These are phyloP conservation scores for Zootermopsis nevadensis DNA, from an alignment of 2,888 invertebrate genomes.

Conservation along the genomic window DNA sequence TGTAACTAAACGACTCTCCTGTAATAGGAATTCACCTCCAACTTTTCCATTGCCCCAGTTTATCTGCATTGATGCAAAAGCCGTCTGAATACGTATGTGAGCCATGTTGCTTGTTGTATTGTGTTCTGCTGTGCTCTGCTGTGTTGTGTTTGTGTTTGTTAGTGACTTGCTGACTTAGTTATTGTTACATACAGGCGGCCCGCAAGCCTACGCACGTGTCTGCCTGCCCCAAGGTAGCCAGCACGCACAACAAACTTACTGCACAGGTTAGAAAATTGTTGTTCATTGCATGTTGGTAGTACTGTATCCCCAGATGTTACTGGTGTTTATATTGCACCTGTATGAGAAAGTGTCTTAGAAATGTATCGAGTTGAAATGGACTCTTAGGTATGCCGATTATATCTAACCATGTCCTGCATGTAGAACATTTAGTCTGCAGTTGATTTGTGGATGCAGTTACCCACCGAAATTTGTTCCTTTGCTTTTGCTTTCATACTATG, in stretches of 20 bases:
- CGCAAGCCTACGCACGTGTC: constrained; percentile 46
- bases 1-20: too few species aligned
- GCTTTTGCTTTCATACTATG: too few species aligned
- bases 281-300: constrained; percentile 15
- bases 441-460: too few species aligned
- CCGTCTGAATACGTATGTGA: not conserved
- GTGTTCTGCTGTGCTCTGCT: not conserved
- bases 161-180: constrained; percentile 42
- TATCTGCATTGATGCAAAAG: not conserved
- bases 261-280: constrained; percentile 49
- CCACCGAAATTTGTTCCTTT: too few species aligned
- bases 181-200: constrained; percentile 46
- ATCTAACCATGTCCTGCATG: too few species aligned
- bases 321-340: too few species aligned
- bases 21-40: too few species aligned
- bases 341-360: too few species aligned
- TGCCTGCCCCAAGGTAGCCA: constrained; percentile 41
- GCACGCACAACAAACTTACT: constrained; percentile 36
- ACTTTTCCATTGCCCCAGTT: too few species aligned
- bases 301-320: not conserved
- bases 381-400: too few species aligned
- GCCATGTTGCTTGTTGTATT: not conserved
- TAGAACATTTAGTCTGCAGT: too few species aligned
- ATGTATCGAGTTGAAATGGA: too few species aligned
- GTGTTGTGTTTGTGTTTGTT: constrained; percentile 31